Evolutionary conservation across 2,113 vertebrate genomes (phyloP).

Genomic region (Myiopsitta monachus): DNA sequence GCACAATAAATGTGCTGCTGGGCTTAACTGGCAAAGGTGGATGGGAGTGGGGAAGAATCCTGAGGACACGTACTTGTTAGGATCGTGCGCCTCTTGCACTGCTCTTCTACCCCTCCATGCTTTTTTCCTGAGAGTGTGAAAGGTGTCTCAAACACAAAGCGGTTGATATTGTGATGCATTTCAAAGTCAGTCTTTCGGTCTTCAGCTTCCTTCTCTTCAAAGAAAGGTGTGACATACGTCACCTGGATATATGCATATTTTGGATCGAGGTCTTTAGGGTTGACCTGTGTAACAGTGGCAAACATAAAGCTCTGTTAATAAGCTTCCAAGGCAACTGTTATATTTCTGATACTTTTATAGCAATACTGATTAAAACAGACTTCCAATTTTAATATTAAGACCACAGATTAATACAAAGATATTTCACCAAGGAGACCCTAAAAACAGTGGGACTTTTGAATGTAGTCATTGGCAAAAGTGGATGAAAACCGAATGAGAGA

Average conservation of each 20-base stretch:
- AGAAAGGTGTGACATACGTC: slow-evolving; percentile 93
- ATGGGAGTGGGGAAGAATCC: fast-evolving
- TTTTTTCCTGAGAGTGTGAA: slow-evolving; percentile 96
- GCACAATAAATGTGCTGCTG: fast-evolving
- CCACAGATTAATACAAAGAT: background rate
- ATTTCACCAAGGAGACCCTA: background rate
- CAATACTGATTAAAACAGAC: background rate
- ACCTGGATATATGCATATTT: slow-evolving; percentile 98
- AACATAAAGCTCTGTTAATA: background rate
- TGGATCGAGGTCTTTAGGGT: slow-evolving; percentile 93
- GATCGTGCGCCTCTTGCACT: slow-evolving; percentile 94
- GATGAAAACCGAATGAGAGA: background rate
- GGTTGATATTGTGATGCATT: slow-evolving; percentile 93
- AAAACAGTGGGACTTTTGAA: background rate
- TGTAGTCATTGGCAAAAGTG: background rate
- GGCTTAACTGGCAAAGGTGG: background rate
- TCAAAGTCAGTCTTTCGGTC: slow-evolving; percentile 94
- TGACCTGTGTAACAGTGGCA: slow-evolving; percentile 78
- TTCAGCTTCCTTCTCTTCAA: slow-evolving; percentile 91
- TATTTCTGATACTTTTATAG: background rate
- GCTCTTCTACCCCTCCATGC: slow-evolving; percentile 93
- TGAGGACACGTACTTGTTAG: slow-evolving; percentile 84
- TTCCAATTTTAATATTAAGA: background rate
- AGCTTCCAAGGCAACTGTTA: background rate
- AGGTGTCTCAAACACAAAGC: slow-evolving; percentile 95